Evolutionary conservation across 2,797 vertebrate species (phyloP), one percentile per base, ranked within the genome.

Genomic region (Alectoris magna): DNA sequence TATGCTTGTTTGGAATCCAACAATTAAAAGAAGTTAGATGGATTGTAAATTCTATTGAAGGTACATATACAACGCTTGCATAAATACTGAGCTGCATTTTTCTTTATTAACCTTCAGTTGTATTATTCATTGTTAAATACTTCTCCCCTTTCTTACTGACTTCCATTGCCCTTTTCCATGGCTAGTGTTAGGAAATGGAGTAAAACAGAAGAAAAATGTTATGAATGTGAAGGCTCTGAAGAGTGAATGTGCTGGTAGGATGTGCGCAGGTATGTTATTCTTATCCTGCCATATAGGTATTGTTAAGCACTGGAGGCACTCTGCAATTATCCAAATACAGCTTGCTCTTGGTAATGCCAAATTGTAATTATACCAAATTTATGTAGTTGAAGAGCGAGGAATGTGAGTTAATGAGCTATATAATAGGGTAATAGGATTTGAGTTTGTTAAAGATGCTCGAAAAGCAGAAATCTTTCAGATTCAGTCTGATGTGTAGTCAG

Each of bases 101-200:
- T 76, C 41, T 84, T 77, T 66, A 39, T 38, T 18, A 86, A 6
- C 9, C 16, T 56, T 9, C 2, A 31, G 9, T 53, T 64, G 11
- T 34, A 64, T 79, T 63, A 74, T 62, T 75, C 5, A 72, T 56
- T 36, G 18, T 87, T 29, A 67, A 59, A 59, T 44, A 10, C 4
- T 81, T 48, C 13, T 27, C 14, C 27, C 17, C 8, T 39, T 70
- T 70, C 27, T 29, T 53, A n/a, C 55, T 56, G 55, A 21, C n/a
- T 74, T 77, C 7, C 34, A 31, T 44, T 0, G 0, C 16, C 27
- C 6, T 79, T 85, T 82, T 26, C 9, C 0, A 3, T 12, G 3
- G 4, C 2, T 69, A 46, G 11, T 8, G 6, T 82, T 81, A 69
- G 60, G 14, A 87, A 16, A 23, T n/a, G 4, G 34, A 80, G 27